Evolutionary conservation across 2,797 vertebrate species (phyloP).

Genomic region (Rhinophrynus dorsalis): DNA sequence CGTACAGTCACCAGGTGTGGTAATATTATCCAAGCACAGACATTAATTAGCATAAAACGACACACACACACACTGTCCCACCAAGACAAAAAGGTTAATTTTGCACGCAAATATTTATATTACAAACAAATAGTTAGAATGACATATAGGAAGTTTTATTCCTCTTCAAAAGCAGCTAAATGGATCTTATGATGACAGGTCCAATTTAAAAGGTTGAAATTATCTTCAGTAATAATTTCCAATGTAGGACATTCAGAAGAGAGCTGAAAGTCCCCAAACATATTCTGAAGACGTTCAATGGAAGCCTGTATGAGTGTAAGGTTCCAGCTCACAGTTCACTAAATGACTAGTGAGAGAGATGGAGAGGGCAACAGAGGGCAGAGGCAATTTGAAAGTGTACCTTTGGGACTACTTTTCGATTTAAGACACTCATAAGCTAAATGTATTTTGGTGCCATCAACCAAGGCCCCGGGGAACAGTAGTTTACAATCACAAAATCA

Average conservation of each 20-base stretch:
- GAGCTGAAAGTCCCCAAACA: conserved; percentile 10
- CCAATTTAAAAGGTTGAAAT: too few species aligned
- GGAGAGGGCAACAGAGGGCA: conserved; percentile 46
- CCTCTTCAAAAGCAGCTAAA: too few species aligned
- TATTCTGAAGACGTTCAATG: conserved; percentile 12
- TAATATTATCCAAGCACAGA: too few species aligned
- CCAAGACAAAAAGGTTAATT: too few species aligned
- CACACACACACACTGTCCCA: too few species aligned
- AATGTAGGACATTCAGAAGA: background rate
- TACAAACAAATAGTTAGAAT: too few species aligned
- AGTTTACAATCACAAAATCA: conserved; percentile 49
- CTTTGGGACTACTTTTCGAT: conserved; percentile 45
- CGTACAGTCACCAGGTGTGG: too few species aligned
- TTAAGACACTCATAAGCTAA: conserved; percentile 47
- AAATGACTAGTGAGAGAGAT: conserved; percentile 44
- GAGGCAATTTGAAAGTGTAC: conserved; percentile 45
- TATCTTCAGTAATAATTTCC: background rate
- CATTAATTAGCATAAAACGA: too few species aligned
- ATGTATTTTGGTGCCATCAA: conserved; percentile 44
- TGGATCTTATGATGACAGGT: too few species aligned
- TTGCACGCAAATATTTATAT: too few species aligned
- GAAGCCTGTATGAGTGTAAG: background rate
- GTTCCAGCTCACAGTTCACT: conserved; percentile 31
- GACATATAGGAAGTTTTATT: too few species aligned
- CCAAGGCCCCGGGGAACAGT: conserved; percentile 32